Evolutionary conservation across 1,140 invertebrate species (phyloP), one percentile per base, ranked within the genome.

Genomic region (Microplitis mediator): DNA sequence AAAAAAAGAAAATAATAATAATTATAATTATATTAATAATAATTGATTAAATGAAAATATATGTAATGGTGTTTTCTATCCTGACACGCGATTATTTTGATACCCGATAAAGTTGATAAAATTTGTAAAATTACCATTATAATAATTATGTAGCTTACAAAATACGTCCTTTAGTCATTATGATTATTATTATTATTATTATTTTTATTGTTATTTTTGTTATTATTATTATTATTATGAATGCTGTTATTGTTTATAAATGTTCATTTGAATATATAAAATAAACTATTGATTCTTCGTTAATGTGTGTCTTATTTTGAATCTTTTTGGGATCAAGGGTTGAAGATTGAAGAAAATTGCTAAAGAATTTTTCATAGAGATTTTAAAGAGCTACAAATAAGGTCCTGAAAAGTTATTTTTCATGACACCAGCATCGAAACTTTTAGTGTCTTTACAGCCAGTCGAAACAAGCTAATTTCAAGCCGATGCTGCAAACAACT

Each of bases 211-310:
- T 54, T 54, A n/a, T 54, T 54, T 32, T 58, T 58, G 73, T 75
- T 82, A 76, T 81, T 23, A 23, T 23, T 23, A 23, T 2, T 23
- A 1, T 23, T 23, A 23, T 23, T 23, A 45, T 45, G 39, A 3
- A 81, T 71, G 78, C 80, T 86, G 83, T 85, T 85, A 82, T 86
- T 79, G 78, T 85, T 84, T 85, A 72, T 80, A 75, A 80, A 82
- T 63, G 35, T 80, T 84, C 80, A 82, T 83, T 85, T 85, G 74
- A 81, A 76, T 79, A 77, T 82, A 82, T 84, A 70, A 76, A 86
- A 86, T 84, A 83, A 84, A 85, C 75, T 69, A 84, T 78, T 79
- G 77, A 80, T 74, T 66, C 82, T 83, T 82, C 79, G 81, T 84
- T 85, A 80, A 71, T 2, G 6, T 45, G 39, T 45, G n/a, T 3